Percentiles rank a stretch among this genome's conserved stretches.
These are phyloP conservation scores for Ceratothoa steindachneri DNA, from an alignment of 2,888 invertebrate species.

Conservation along the genomic window DNA sequence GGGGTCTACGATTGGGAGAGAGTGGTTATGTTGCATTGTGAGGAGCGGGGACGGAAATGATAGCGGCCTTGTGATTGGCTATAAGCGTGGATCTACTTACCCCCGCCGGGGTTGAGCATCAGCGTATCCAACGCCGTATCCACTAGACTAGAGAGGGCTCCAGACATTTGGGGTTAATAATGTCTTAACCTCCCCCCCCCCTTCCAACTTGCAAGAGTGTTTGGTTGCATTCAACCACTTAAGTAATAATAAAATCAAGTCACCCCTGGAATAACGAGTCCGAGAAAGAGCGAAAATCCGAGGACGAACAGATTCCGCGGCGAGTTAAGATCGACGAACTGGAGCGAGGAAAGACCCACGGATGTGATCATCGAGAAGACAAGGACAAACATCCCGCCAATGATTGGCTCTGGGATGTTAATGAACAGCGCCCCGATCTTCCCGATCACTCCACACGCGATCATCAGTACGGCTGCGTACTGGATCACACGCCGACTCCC, in stretches of 20 bases:
- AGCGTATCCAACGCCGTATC: no score
- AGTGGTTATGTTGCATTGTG: no score
- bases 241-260: background rate
- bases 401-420: constrained; percentile 73
- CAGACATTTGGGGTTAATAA: no score
- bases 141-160: no score
- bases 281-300: constrained; percentile 81
- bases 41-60: no score
- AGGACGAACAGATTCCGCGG: constrained; percentile 82
- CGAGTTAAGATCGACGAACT: constrained; percentile 76
- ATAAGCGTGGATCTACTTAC: no score
- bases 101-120: no score
- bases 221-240: no score
- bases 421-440: constrained; percentile 66
- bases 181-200: no score
- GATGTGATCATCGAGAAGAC: constrained; percentile 80
- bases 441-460: constrained; percentile 50
- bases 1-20: no score
- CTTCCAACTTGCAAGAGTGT: no score
- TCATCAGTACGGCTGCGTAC: constrained; percentile 51
- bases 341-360: constrained; percentile 62
- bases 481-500: constrained; percentile 52
- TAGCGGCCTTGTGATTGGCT: no score
- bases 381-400: constrained; percentile 74
- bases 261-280: constrained; percentile 57